phyloP scores from a whole-genome alignment of 2,888 invertebrate genomes.

The Cephonodes hylas region DNA sequence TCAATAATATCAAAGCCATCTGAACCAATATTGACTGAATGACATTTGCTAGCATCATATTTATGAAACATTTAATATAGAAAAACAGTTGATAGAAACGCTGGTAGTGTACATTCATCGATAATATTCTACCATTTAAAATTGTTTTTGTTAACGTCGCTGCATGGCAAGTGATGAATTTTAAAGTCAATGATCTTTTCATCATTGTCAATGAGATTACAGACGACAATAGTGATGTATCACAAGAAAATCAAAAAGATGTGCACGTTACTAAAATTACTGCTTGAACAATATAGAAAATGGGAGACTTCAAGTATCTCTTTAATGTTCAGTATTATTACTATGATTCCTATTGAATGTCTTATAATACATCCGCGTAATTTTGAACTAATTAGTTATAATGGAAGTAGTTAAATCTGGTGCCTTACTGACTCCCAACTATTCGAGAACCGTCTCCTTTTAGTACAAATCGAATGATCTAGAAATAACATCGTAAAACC shows the following conservation, averaged over 20 bases:
- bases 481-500: background rate
- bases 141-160: background rate
- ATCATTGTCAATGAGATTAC: no score
- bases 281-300: no score
- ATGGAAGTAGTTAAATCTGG: no score
- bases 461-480: background rate
- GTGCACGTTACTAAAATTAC: no score
- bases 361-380: no score
- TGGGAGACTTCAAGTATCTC: background rate
- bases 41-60: background rate
- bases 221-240: no score
- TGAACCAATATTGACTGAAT: background rate
- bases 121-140: background rate
- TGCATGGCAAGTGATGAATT: background rate
- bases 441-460: no score
- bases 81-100: background rate
- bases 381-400: no score
- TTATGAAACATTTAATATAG: background rate
- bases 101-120: no score
- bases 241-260: background rate
- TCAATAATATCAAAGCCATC: background rate
- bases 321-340: no score
- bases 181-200: background rate
- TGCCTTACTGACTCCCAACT: no score
- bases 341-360: no score